Evolutionary conservation across 2,888 invertebrate species (phyloP).

Genomic region (Cryptus armator): DNA sequence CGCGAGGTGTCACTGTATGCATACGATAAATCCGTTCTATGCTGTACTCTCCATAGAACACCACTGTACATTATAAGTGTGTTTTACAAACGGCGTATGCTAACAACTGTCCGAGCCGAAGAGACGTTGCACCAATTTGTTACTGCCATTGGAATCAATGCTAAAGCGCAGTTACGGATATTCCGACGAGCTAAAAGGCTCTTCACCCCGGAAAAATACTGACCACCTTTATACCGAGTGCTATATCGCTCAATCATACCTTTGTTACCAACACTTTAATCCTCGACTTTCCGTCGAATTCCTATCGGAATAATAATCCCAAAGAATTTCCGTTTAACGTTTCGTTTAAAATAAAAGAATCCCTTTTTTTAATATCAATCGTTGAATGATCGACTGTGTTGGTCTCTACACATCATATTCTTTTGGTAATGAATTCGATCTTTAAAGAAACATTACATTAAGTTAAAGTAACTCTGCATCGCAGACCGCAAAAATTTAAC

Average conservation of each 20-base stretch:
- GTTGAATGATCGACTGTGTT: too few relatives aligned
- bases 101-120: conserved; percentile 22
- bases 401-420: too few relatives aligned
- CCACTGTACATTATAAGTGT: conserved; percentile 29
- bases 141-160: conserved; percentile 40
- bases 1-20: conserved; percentile 42
- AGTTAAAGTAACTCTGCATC: too few relatives aligned
- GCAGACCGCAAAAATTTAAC: not conserved
- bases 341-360: not conserved
- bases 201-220: not conserved
- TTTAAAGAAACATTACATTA: too few relatives aligned
- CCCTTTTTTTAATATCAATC: too few relatives aligned
- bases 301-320: not conserved
- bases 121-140: conserved; percentile 44
- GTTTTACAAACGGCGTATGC: conserved; percentile 40
- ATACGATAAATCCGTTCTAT: not conserved
- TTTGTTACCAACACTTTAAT: conserved; percentile 2
- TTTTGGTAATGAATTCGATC: too few relatives aligned
- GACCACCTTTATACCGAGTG: not conserved
- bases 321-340: not conserved
- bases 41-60: conserved; percentile 1
- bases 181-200: conserved; percentile 32
- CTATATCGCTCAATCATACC: not conserved
- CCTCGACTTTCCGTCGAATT: not conserved
- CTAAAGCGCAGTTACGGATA: conserved; percentile 23